phyloP scores from a whole-genome alignment of 2,888 invertebrate species.

The Aspidiotus destructor region DNA sequence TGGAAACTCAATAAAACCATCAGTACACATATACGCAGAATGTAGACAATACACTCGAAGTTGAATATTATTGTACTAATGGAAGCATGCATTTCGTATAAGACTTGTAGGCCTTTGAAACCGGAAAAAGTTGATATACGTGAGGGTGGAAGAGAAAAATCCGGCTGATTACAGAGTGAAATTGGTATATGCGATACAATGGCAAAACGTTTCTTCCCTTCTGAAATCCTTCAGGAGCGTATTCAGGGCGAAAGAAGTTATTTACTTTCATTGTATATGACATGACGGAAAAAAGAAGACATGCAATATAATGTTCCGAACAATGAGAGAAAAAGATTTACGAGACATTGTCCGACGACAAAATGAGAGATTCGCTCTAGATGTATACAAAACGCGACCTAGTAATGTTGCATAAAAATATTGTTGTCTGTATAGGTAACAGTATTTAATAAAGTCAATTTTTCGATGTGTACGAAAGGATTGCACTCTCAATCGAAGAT shows the following conservation, averaged over 20 bases:
- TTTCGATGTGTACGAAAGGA: neutral
- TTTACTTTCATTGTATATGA: neutral
- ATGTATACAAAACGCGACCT: no score
- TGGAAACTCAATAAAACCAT: no score
- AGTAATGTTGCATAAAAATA: no score
- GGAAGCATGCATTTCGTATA: no score
- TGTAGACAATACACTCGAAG: no score
- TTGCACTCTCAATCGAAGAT: no score
- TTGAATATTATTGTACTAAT: no score
- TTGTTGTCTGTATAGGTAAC: no score
- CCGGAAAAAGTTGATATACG: no score
- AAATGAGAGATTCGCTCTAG: neutral
- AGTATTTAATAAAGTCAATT: neutral
- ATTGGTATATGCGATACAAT: constrained; percentile 4
- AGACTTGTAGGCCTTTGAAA: neutral
- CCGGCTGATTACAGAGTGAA: constrained; percentile 1
- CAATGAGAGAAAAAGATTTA: neutral
- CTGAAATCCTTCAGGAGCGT: constrained; percentile 1
- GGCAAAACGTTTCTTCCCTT: neutral
- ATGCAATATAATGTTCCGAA: neutral
- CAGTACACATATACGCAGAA: no score
- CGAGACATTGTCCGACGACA: constrained; percentile 4
- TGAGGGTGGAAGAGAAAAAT: neutral
- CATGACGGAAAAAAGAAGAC: neutral
- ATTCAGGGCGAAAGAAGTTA: neutral